phyloP scores from a whole-genome alignment of 2,797 vertebrate species.

The Hyperoplus lanceolatus region DNA sequence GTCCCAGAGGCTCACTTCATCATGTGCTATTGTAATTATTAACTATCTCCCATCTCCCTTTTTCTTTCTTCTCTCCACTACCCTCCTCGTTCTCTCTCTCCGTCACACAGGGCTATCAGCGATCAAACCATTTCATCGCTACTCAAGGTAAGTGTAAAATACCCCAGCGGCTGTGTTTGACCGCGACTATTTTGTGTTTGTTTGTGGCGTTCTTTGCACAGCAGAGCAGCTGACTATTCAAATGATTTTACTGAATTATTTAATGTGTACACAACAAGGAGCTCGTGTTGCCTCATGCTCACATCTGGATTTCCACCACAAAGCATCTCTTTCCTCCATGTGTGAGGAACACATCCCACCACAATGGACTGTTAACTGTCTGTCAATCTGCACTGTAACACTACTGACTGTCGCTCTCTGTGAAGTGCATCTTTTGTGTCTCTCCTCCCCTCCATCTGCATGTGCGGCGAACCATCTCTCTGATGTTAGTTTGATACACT shows the following conservation, averaged over 20 bases:
- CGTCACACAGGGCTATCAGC: conserved; percentile 91
- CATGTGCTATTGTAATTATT: conserved; percentile 54
- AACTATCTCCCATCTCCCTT: conserved; percentile 31
- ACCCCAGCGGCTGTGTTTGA: background rate
- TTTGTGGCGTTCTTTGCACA: conserved; percentile 8
- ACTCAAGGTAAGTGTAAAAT: conserved; percentile 91
- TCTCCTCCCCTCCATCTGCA: conserved; percentile 70
- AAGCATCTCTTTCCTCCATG: conserved; percentile 35
- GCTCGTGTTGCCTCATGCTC: conserved; percentile 55
- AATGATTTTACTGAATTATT: conserved; percentile 65
- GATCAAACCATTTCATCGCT: conserved; percentile 97
- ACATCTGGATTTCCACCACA: conserved; percentile 58
- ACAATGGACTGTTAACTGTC: conserved; percentile 63
- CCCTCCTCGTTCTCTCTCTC: conserved; percentile 22
- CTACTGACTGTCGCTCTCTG: conserved; percentile 31
- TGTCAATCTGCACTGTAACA: conserved; percentile 53
- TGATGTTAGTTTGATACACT: conserved; percentile 67
- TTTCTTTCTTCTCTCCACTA: conserved; percentile 12
- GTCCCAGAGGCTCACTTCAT: conserved; percentile 46
- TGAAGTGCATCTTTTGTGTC: conserved; percentile 55
- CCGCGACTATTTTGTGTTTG: conserved; percentile 25
- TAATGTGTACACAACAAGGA: conserved; percentile 59
- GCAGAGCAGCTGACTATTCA: conserved; percentile 34
- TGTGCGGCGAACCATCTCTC: conserved; percentile 56
- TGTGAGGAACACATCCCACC: conserved; percentile 34